phyloP scores from a whole-genome alignment of 1,140 invertebrate species.

The Papilio helenus region DNA sequence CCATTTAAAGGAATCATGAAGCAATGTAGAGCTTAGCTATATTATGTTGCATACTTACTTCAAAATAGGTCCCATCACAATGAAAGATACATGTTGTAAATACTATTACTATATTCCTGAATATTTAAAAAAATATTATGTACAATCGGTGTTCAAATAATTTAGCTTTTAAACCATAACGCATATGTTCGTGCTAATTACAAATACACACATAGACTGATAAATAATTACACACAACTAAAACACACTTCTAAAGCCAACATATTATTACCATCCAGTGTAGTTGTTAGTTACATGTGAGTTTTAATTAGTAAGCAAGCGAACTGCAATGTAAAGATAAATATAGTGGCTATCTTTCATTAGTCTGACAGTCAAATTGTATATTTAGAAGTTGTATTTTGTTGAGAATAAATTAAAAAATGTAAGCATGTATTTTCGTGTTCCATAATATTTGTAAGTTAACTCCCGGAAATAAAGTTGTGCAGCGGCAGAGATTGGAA shows the following conservation, averaged over 20 bases:
- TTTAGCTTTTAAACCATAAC: background rate
- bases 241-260: background rate
- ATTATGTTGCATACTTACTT: too few species aligned
- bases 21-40: too few species aligned
- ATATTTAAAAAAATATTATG: too few species aligned
- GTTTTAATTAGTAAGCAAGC: background rate
- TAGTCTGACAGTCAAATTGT: background rate
- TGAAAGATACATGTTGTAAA: too few species aligned
- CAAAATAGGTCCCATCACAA: background rate
- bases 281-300: background rate
- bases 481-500: slow-evolving; percentile 21
- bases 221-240: background rate
- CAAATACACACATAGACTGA: background rate
- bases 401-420: background rate
- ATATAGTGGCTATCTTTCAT: background rate
- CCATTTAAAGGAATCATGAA: background rate
- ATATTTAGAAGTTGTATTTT: background rate
- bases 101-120: too few species aligned
- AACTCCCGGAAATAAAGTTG: slow-evolving; percentile 27
- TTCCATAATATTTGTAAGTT: background rate
- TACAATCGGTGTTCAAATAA: too few species aligned
- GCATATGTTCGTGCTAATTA: background rate
- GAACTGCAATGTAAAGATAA: background rate
- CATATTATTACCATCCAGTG: background rate
- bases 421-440: background rate